A percentile compares a stretch with the other conserved stretches of the same genome.
These are phyloP conservation scores for Arge pagana DNA, from an alignment of 2,888 invertebrate species.

Conservation along the genomic window DNA sequence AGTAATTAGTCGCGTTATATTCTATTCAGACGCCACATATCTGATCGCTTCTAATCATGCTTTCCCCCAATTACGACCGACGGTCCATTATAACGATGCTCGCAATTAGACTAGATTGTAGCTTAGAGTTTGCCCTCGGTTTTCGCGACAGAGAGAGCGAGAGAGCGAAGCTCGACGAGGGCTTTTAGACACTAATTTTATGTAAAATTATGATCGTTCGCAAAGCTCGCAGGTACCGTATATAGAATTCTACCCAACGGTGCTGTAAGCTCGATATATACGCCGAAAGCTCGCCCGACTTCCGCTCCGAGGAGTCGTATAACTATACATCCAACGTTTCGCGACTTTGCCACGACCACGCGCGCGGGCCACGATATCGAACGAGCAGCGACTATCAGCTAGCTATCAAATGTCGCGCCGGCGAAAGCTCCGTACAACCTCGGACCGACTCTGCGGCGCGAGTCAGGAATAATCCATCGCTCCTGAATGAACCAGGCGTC, in stretches of 20 bases:
- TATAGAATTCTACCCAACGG: constrained; percentile 9
- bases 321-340: not conserved
- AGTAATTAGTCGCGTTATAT: no score
- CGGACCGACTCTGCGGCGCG: no score
- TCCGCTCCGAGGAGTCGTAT: constrained; percentile 8
- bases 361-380: no score
- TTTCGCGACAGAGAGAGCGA: no score
- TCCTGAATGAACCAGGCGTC: no score
- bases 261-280: constrained; percentile 3
- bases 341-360: no score
- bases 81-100: constrained; percentile 5
- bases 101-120: not conserved
- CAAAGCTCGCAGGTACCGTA: constrained; percentile 7
- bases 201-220: constrained; percentile 53
- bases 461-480: no score
- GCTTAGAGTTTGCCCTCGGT: constrained; percentile 2
- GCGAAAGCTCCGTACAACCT: no score
- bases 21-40: no score
- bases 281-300: not conserved
- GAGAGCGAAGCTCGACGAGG: constrained; percentile 27
- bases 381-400: no score
- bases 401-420: no score
- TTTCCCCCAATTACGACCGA: constrained; percentile 8
- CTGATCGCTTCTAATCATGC: constrained; percentile 5
- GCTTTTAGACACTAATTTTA: constrained; percentile 57